Conservation (phyloP, 2,113 vertebrate genomes). For the Syngnathus scovelli region DNA sequence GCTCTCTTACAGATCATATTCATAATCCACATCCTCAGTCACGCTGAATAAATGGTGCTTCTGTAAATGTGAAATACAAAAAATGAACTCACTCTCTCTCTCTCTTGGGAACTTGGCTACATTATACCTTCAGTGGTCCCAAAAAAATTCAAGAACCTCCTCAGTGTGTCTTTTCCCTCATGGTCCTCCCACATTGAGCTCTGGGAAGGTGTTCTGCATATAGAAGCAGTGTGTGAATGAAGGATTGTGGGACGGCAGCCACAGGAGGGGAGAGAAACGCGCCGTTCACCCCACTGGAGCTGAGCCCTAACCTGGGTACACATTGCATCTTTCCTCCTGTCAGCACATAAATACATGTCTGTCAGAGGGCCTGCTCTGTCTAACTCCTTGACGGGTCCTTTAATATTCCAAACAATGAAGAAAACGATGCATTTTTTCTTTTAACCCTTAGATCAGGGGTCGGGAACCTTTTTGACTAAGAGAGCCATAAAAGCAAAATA, state of each 20-base stretch:
- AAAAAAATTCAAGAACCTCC: constrained; percentile 6
- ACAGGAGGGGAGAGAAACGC: constrained; percentile 37
- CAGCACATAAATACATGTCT: constrained; percentile 7
- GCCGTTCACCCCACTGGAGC: constrained; percentile 36
- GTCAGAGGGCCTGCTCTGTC: background rate
- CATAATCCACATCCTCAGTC: constrained; percentile 25
- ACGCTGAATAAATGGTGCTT: constrained; percentile 44
- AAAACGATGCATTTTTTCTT: no score
- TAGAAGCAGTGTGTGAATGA: constrained; percentile 36
- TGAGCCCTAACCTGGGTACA: constrained; percentile 30
- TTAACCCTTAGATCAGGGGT: no score
- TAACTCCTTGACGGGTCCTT: background rate
- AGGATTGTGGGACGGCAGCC: constrained; percentile 39
- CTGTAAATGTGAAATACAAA: constrained; percentile 34
- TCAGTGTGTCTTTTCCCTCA: background rate
- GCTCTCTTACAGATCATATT: constrained; percentile 35
- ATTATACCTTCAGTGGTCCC: constrained; percentile 18
- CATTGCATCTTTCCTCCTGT: constrained; percentile 16
- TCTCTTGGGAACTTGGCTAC: constrained; percentile 25
- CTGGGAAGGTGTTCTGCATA: constrained; percentile 4
- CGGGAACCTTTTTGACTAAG: no score
- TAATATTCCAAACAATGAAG: background rate
- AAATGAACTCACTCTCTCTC: constrained; percentile 19
- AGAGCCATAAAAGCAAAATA: no score
- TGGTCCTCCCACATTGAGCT: background rate